Base-by-base conservation (phyloP, 2,797 vertebrate species). In the Megalops cyprinoides region DNA sequence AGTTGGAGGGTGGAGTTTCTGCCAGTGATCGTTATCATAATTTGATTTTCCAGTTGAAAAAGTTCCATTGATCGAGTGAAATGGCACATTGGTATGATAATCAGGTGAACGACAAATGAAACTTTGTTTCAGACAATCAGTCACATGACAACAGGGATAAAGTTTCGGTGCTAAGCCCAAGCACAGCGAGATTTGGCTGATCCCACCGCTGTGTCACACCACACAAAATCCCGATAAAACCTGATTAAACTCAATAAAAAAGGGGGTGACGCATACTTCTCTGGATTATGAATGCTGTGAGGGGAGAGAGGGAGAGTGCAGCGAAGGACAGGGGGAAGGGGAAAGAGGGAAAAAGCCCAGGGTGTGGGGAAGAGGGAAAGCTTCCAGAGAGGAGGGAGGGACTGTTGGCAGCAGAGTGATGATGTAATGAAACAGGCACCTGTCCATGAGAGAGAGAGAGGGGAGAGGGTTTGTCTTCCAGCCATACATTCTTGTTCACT, bases 401-500 rank as follows among this genome's bases (percentile, higher is more conserved):
- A 84, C 88, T 88, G 87, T 81, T 87, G 85, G 83, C 69, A 44
- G 79, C 75, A 71, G 84, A 79, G 83, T 87, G 87, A 84, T 91
- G 90, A 90, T 88, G 90, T 90, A 91, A 90, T 89, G 86, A 88
- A 85, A 86, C 83, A 56, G 88, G 86, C 87, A 93, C 89, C 87
- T 94, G 90, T 92, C 87, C 73, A 82, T 81, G 71, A 53, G 76
- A 79, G 42, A n/a, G 31, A 56, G n/a, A 53, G 67, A 49, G 78
- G 62, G 51, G 25, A 51, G 51, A 84, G 88, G 87, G 91, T 93
- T 93, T 93, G 92, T 92, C 91, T 92, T 90, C 83, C 83, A 90
- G 92, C 87, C 89, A 86, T 84, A 87, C 92, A 94, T 95, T 95
- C 92, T 90, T 91, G 83, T 87, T 80, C 74, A 49, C 84, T 95